Percentiles rank a stretch among this genome's conserved stretches.
Conservation (phyloP, 2,888 invertebrate species). For the Stenchaetothrips biformis region DNA sequence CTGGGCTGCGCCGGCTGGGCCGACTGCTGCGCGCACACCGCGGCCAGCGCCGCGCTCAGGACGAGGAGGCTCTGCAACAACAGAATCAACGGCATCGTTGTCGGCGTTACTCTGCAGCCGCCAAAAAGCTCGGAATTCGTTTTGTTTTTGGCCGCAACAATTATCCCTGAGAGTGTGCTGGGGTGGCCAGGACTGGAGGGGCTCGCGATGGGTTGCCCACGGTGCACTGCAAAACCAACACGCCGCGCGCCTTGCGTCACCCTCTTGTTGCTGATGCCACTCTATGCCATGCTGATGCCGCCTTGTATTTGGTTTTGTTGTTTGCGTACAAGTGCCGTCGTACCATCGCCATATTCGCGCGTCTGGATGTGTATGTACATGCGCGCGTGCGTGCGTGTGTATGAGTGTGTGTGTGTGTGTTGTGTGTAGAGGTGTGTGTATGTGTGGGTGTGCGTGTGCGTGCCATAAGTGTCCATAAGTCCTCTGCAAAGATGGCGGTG, state of each 20-base stretch:
- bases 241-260: neutral
- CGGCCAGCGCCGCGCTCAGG: neutral
- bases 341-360: neutral
- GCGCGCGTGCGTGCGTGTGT: neutral
- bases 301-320: no score
- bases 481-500: no score
- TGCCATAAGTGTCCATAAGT: no score
- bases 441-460: no score
- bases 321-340: neutral
- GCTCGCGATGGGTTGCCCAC: neutral
- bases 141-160: neutral
- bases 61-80: neutral
- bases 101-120: neutral
- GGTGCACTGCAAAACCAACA: neutral
- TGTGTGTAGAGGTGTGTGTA: neutral
- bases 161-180: neutral
- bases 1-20: slow-evolving; percentile 40
- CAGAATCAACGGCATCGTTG: no score
- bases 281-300: neutral
- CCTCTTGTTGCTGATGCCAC: neutral
- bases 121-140: neutral
- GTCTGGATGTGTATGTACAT: no score
- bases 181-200: neutral
- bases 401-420: neutral
- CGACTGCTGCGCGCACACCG: slow-evolving; percentile 25